Conservation (phyloP, 1,140 invertebrate species). For the Drosophila mojavensis region DNA sequence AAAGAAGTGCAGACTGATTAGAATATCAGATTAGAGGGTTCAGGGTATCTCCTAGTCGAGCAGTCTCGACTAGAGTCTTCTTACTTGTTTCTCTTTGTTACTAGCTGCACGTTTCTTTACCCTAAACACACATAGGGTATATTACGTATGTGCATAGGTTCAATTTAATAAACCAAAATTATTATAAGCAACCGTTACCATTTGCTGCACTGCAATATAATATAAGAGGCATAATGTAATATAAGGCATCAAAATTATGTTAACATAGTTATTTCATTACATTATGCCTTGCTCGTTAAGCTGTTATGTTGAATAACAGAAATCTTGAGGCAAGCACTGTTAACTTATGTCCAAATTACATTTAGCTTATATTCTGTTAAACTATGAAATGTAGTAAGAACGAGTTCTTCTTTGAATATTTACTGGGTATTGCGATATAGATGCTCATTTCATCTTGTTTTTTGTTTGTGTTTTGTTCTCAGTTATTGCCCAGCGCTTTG, state of each 20-base stretch:
- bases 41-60: too few relatives aligned
- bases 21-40: too few relatives aligned
- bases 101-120: conserved; percentile 1
- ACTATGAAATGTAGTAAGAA: neutral
- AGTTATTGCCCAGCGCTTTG: conserved; percentile 1
- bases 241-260: neutral
- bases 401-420: neutral
- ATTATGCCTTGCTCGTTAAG: too few relatives aligned
- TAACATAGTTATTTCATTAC: too few relatives aligned
- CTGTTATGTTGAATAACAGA: too few relatives aligned
- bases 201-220: too few relatives aligned
- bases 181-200: too few relatives aligned
- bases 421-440: neutral
- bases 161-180: neutral
- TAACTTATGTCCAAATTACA: neutral
- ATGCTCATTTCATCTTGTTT: neutral
- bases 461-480: conserved; percentile 6
- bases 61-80: too few relatives aligned
- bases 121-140: neutral
- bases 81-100: conserved; percentile 2
- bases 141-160: neutral
- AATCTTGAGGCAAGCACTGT: neutral
- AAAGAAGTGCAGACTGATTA: too few relatives aligned
- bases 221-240: neutral
- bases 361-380: neutral